Conservation (phyloP, 1,140 invertebrate species). For the Aethina tumida region DNA sequence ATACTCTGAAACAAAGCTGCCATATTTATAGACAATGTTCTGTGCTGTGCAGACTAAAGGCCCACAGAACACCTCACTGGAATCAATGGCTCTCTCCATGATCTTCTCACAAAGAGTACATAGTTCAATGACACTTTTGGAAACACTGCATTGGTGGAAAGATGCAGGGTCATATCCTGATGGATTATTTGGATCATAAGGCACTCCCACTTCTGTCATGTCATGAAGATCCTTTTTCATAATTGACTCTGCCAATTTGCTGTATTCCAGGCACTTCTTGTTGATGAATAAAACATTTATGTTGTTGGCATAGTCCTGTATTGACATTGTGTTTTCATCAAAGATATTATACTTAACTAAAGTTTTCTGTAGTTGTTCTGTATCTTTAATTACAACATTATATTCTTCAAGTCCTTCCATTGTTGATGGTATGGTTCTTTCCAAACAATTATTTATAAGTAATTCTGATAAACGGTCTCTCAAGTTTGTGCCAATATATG, state of each 20-base stretch:
- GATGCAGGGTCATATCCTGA: constrained; percentile 10
- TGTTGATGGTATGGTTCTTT: constrained; percentile 63
- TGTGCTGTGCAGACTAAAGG: constrained; percentile 60
- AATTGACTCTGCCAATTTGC: constrained; percentile 58
- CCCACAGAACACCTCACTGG: constrained; percentile 47
- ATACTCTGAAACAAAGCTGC: constrained; percentile 61
- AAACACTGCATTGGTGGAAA: constrained; percentile 50
- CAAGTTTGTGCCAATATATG: constrained; percentile 50
- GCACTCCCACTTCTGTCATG: constrained; percentile 49
- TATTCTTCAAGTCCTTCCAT: constrained; percentile 59
- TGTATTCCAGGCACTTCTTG: constrained; percentile 64
- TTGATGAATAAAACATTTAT: constrained; percentile 70
- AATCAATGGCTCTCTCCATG: constrained; percentile 56
- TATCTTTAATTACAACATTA: constrained; percentile 48
- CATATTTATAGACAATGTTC: constrained; percentile 71
- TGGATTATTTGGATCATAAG: constrained; percentile 17
- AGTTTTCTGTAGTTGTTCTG: constrained; percentile 55
- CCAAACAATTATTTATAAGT: constrained; percentile 64
- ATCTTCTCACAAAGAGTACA: constrained; percentile 60
- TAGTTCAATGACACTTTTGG: constrained; percentile 47
- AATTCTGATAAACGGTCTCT: constrained; percentile 51
- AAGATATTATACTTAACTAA: constrained; percentile 51
- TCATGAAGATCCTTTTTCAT: constrained; percentile 76
- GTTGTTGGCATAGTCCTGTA: constrained; percentile 58
- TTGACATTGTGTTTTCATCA: constrained; percentile 27